phyloP scores from a whole-genome alignment of 2,113 vertebrate species.

The Engystomops pustulosus region DNA sequence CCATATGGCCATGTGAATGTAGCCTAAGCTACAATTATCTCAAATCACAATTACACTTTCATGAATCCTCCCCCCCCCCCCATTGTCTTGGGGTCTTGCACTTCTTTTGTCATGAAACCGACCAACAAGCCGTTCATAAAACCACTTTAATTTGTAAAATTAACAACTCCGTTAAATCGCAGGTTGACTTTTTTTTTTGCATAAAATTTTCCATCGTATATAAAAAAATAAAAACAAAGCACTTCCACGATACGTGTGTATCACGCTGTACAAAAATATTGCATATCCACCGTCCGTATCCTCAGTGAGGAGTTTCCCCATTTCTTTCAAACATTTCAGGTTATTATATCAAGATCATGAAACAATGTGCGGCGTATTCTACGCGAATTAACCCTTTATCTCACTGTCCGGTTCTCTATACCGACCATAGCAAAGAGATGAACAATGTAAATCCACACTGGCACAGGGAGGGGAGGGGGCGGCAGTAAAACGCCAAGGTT shows the following conservation, averaged over 20 bases:
- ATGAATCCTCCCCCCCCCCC: too few species aligned
- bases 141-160: slow-evolving; percentile 47
- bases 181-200: background rate
- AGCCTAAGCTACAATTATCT: too few species aligned
- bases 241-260: slow-evolving; percentile 45
- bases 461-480: background rate
- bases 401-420: background rate
- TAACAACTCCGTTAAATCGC: slow-evolving; percentile 17
- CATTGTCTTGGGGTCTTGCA: too few species aligned
- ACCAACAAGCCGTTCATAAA: slow-evolving; percentile 18
- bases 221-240: slow-evolving; percentile 50
- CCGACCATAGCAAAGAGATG: background rate
- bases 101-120: background rate
- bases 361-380: background rate
- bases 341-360: background rate
- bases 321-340: background rate
- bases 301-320: background rate
- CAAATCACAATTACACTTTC: too few species aligned
- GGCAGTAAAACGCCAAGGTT: background rate
- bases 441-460: background rate
- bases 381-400: slow-evolving; percentile 19
- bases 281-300: background rate
- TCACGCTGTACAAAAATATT: slow-evolving; percentile 57
- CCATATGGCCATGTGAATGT: too few species aligned
- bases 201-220: slow-evolving; percentile 18